phyloP scores from a whole-genome alignment of 1,140 invertebrate genomes.

The Frieseomelitta varia region DNA sequence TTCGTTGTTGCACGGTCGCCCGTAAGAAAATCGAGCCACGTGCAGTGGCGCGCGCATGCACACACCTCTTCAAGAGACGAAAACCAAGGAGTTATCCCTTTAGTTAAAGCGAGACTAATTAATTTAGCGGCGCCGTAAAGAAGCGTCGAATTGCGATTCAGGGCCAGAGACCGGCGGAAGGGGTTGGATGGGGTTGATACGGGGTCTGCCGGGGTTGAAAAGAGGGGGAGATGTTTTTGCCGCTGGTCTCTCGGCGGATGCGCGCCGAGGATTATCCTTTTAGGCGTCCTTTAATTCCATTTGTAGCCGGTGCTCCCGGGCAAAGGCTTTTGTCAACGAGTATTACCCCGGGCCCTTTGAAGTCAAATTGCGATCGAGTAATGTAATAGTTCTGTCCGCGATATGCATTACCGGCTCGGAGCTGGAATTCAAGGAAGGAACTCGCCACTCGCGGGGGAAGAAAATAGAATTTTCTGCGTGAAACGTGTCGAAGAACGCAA shows the following conservation, averaged over 20 bases:
- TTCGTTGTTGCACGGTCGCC: constrained; percentile 13
- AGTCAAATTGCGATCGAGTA: constrained; percentile 64
- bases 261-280: constrained; percentile 61
- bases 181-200: too few relatives aligned
- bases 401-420: constrained; percentile 37
- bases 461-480: constrained; percentile 31
- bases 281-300: constrained; percentile 65
- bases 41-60: background rate
- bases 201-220: background rate
- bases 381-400: constrained; percentile 52
- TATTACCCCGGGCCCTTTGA: constrained; percentile 59
- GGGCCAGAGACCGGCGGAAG: background rate
- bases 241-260: constrained; percentile 32
- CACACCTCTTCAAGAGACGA: constrained; percentile 10
- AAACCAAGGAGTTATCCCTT: constrained; percentile 50
- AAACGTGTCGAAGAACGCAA: background rate
- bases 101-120: constrained; percentile 57
- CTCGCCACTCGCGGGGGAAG: background rate
- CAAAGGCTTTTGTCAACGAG: constrained; percentile 66
- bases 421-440: constrained; percentile 42
- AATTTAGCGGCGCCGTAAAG: constrained; percentile 53
- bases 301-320: constrained; percentile 46
- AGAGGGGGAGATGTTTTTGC: constrained; percentile 52
- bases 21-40: constrained; percentile 33
- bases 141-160: constrained; percentile 58